These are phyloP conservation scores for Helleia helle DNA, from an alignment of 2,888 invertebrate genomes.

Conservation along the genomic window DNA sequence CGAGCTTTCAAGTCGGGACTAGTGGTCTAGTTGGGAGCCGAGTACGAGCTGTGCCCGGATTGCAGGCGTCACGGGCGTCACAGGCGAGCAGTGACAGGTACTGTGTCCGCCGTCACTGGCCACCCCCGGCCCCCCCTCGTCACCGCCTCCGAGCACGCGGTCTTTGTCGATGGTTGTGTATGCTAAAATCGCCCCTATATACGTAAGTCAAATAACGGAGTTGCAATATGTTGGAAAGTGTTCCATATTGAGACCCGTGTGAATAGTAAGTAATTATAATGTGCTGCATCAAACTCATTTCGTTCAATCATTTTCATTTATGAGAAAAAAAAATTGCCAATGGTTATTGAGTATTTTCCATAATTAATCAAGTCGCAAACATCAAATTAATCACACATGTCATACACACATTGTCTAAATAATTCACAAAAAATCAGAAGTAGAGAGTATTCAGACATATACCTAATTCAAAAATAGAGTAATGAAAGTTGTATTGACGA, in stretches of 20 bases:
- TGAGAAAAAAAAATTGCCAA: no score
- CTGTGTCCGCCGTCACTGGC: conserved; percentile 35
- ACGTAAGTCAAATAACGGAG: conserved; percentile 17
- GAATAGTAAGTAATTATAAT: neutral
- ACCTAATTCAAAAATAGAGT: no score
- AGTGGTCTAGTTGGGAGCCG: conserved; percentile 51
- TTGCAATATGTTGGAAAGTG: conserved; percentile 1
- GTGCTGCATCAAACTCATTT: neutral
- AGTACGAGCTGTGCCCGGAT: conserved; percentile 38
- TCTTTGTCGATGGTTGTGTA: conserved; percentile 38
- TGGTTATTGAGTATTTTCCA: no score
- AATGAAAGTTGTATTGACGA: no score
- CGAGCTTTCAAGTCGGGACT: conserved; percentile 52
- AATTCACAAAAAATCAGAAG: no score
- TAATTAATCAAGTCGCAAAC: no score
- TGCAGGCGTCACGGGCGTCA: no score
- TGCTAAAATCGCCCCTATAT: conserved; percentile 30
- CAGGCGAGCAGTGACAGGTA: conserved; percentile 55
- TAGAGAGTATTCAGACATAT: no score
- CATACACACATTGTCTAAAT: no score
- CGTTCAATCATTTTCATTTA: neutral
- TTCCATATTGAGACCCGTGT: neutral
- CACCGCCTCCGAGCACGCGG: conserved; percentile 36
- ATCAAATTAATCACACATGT: no score
- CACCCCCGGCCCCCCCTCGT: conserved; percentile 30